These are phyloP conservation scores for Caenorhabditis macrosperma DNA, from an alignment of 2,888 invertebrate species.

Conservation along the genomic window DNA sequence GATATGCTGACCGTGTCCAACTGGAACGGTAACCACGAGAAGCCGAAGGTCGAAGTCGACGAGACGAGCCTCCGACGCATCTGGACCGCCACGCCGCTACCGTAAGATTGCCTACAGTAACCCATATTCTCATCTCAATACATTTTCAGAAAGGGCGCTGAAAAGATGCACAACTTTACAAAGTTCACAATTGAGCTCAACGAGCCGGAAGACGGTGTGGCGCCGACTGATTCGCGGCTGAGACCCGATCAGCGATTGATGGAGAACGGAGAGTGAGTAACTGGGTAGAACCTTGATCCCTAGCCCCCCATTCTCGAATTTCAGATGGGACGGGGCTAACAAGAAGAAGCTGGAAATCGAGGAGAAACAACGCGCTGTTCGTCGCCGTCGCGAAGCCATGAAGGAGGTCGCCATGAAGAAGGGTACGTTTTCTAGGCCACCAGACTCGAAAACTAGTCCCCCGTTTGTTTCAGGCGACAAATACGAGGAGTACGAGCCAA, in stretches of 20 bases:
- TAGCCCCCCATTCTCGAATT: no score
- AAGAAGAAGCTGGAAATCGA: constrained; percentile 85
- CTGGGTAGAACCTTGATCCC: no score
- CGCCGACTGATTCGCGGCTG: constrained; percentile 93
- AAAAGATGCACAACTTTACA: constrained; percentile 94
- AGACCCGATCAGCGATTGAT: constrained; percentile 98
- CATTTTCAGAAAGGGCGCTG: constrained; percentile 84
- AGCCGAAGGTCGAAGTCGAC: constrained; percentile 90
- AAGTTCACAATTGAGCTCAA: constrained; percentile 95
- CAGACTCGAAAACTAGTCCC: no score
- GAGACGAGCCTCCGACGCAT: constrained; percentile 85
- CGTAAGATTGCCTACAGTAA: constrained; percentile 62
- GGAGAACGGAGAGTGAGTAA: constrained; percentile 86
- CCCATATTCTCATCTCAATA: neutral
- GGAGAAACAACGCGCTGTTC: constrained; percentile 92
- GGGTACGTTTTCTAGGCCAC: constrained; percentile 76
- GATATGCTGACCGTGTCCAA: constrained; percentile 82
- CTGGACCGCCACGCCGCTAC: constrained; percentile 89
- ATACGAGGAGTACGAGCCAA: constrained; percentile 87
- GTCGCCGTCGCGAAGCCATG: constrained; percentile 88
- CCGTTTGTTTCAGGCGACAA: constrained; percentile 83
- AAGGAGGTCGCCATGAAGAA: constrained; percentile 84
- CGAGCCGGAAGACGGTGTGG: constrained; percentile 92
- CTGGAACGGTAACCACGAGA: constrained; percentile 83
- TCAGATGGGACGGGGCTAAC: constrained; percentile 91